Percentiles rank a stretch among this genome's conserved stretches.
These are phyloP conservation scores for Scomber scombrus DNA, from an alignment of 2,113 vertebrate genomes.

Conservation along the genomic window DNA sequence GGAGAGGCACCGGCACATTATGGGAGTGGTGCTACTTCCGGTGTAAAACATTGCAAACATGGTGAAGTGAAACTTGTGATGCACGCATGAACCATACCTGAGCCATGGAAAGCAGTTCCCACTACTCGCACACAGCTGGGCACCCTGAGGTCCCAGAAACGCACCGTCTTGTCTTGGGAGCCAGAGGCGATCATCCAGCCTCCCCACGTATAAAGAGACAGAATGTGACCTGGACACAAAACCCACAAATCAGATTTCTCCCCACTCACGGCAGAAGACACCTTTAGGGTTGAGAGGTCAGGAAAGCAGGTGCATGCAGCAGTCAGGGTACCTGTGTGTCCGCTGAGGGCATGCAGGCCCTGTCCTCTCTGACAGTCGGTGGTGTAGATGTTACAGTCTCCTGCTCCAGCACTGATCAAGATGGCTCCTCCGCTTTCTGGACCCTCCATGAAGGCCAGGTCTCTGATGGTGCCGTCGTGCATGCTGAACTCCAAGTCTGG, in stretches of 20 bases:
- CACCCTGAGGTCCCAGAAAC: constrained; percentile 98
- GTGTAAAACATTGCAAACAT: background rate
- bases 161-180: constrained; percentile 97
- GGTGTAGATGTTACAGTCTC: constrained; percentile 91
- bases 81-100: constrained; percentile 82
- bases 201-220: constrained; percentile 98
- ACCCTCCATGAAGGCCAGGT: constrained; percentile 99
- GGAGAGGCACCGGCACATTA: no score
- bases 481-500: constrained; percentile 97
- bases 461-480: constrained; percentile 98
- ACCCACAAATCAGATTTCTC: background rate
- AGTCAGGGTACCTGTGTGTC: constrained; percentile 81
- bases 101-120: constrained; percentile 96
- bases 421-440: constrained; percentile 97
- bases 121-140: constrained; percentile 98
- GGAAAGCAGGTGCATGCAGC: background rate
- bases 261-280: background rate
- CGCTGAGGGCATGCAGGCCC: constrained; percentile 94
- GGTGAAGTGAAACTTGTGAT: background rate
- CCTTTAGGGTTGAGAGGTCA: background rate
- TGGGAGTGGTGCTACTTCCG: no score
- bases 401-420: constrained; percentile 97
- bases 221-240: constrained; percentile 90
- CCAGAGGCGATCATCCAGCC: constrained; percentile 99
- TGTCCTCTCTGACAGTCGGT: constrained; percentile 87